Base-by-base conservation (phyloP, 2,113 vertebrate species). In the Asarcornis scutulata region DNA sequence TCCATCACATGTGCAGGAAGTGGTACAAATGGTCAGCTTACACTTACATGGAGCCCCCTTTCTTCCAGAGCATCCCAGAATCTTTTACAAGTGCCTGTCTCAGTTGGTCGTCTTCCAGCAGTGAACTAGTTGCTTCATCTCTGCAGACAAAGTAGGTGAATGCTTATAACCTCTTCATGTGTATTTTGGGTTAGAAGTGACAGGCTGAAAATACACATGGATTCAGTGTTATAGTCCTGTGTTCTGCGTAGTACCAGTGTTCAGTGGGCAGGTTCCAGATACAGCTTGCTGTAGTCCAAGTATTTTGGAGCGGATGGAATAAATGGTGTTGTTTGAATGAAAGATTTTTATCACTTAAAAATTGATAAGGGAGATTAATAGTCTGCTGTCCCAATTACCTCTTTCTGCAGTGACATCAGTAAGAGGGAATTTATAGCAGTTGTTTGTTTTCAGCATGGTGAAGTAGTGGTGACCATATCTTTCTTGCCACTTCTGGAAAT, bases 221-320 rank as follows among this genome's bases (percentile, higher is more conserved):
- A 31, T 53, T 36, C 42, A 12, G 2, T 8, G 60, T 34, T 42
- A 14, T 2, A 6, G 6, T 17, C 48, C 29, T 27, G 42, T 0
- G 0, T 44, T 34, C 42, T 17, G 0, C 3, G 4, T 3, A 21
- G 48, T 34, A 23, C 27, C 58, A 11, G 0, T 23, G 31, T 53
- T 60, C 73, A 32, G 44, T 26, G 7, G 68, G 50, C 7, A 64
- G 7, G 50, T 16, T 74, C 38, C 58, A 56, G 38, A 36, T 25
- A 8, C 7, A 34, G 44, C 34, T 90, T 63, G 25, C 32, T 34
- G 5, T 36, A 11, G 50, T 74, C 32, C n/a, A 40, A 31, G 14
- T 63, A 6, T 32, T 64, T 77, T 60, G 12, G n/a, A 38, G 6
- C 44, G 74, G 50, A 68, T 59, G 40, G 56, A 69, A 72, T 40